Evolutionary conservation across 2,113 vertebrate species (phyloP).

Genomic region (Gulo gulo): DNA sequence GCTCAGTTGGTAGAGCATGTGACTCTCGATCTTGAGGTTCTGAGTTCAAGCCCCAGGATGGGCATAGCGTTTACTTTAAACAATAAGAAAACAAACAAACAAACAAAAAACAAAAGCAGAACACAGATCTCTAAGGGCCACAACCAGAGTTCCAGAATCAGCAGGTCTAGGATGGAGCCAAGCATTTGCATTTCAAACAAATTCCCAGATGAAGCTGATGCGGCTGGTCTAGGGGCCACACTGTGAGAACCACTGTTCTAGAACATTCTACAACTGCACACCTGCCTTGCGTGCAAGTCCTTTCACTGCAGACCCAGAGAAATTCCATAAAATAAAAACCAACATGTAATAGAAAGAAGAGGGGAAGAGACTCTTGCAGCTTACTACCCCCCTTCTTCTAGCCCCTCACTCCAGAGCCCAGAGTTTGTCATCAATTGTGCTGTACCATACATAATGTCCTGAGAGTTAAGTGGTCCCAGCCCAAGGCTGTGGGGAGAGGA

Average conservation of each 20-base stretch:
- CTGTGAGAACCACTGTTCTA: neutral
- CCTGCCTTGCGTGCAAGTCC: too few relatives aligned
- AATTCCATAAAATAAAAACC: neutral
- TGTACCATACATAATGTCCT: neutral
- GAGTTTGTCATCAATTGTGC: neutral
- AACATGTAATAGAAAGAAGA: neutral
- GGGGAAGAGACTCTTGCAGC: neutral
- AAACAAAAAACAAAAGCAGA: neutral
- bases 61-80: neutral
- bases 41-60: neutral
- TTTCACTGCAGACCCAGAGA: neutral
- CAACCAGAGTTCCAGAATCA: neutral
- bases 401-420: neutral
- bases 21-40: neutral
- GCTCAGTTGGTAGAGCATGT: neutral
- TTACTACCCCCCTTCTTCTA: neutral
- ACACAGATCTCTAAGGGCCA: neutral
- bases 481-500: neutral
- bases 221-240: neutral
- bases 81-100: neutral
- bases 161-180: too few relatives aligned
- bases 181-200: neutral
- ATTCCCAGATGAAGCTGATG: neutral
- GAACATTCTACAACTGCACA: neutral
- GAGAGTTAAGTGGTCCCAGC: neutral